phyloP scores from a whole-genome alignment of 2,888 invertebrate species.

The Globia sparganii region DNA sequence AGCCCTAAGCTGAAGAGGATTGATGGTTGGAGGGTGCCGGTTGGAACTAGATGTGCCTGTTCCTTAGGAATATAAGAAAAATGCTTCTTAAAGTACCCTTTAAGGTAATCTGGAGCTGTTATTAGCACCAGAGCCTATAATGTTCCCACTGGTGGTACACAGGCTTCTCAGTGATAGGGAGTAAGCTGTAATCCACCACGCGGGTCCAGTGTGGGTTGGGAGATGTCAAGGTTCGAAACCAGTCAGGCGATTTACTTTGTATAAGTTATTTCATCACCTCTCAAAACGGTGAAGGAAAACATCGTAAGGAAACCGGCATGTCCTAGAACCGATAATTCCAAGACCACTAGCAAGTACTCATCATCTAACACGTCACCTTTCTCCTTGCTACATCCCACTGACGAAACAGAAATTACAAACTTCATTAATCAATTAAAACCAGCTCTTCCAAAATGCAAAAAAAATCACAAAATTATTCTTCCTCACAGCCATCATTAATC shows the following conservation, averaged over 20 bases:
- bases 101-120: background rate
- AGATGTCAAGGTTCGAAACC: too few relatives aligned
- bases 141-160: too few relatives aligned
- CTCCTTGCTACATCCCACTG: too few relatives aligned
- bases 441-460: background rate
- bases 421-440: too few relatives aligned
- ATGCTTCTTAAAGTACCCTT: background rate
- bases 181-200: too few relatives aligned
- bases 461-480: background rate
- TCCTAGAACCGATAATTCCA: background rate
- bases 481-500: constrained; percentile 6
- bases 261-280: background rate
- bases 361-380: too few relatives aligned
- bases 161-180: too few relatives aligned
- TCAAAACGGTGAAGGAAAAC: background rate
- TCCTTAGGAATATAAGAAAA: background rate
- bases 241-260: background rate
- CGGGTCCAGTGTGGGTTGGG: too few relatives aligned
- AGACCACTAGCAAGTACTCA: too few relatives aligned
- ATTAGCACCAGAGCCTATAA: background rate
- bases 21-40: background rate
- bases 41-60: background rate
- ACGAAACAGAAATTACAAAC: too few relatives aligned
- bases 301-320: background rate
- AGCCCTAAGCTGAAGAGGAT: background rate